These are phyloP conservation scores for Tyto alba DNA, from an alignment of 2,113 vertebrate species.

Conservation along the genomic window DNA sequence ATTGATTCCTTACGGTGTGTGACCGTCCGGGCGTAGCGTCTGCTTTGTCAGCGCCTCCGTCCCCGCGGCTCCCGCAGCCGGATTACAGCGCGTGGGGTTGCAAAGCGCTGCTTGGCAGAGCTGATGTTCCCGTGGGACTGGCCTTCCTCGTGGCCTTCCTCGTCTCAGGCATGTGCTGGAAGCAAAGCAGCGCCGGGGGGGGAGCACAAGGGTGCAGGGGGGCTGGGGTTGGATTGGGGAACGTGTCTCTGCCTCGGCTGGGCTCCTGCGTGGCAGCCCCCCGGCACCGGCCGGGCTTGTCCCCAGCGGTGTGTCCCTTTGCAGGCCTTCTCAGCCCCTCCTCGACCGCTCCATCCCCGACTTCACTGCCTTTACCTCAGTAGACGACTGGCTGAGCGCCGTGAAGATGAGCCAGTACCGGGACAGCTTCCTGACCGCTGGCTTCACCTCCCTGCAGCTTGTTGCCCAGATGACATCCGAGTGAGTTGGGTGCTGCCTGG, in stretches of 20 bases:
- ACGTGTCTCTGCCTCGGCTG: fast-evolving
- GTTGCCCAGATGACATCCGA: conserved; percentile 97
- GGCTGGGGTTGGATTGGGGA: background rate
- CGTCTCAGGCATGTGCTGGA: background rate
- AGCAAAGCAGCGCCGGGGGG: fast-evolving
- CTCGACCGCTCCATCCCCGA: conserved; percentile 96
- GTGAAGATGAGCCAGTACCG: conserved; percentile 99
- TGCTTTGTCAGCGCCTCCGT: fast-evolving
- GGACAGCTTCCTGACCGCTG: conserved; percentile 96
- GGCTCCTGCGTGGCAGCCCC: background rate
- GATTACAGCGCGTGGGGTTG: fast-evolving
- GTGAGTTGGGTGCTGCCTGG: conserved; percentile 75
- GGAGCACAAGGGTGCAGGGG: background rate
- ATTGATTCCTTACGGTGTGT: background rate
- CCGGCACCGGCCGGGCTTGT: fast-evolving
- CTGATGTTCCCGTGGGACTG: fast-evolving
- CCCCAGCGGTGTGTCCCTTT: background rate
- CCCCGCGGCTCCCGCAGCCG: background rate
- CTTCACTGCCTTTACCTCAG: conserved; percentile 97
- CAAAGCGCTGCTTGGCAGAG: background rate
- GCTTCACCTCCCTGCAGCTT: conserved; percentile 96
- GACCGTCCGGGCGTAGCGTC: background rate
- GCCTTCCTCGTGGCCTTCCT: background rate
- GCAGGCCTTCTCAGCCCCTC: conserved; percentile 97
- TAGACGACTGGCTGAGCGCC: conserved; percentile 96